These are phyloP conservation scores for Microchrysa polita DNA, from an alignment of 2,888 invertebrate species.

Conservation along the genomic window DNA sequence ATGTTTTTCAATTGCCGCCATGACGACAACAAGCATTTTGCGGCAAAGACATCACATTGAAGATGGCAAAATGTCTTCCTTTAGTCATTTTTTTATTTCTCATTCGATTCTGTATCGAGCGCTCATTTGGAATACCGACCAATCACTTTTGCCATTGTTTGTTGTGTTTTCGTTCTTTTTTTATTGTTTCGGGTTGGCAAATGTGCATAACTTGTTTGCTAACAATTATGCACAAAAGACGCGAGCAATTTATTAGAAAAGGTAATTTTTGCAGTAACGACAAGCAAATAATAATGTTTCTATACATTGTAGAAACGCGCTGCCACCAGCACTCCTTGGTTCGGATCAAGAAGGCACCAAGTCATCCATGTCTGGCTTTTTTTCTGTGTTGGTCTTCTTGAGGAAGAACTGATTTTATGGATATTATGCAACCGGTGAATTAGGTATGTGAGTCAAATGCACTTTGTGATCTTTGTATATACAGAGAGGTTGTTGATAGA, in stretches of 20 bases:
- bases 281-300: not conserved
- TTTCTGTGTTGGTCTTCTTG: constrained; percentile 25
- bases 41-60: constrained; percentile 8
- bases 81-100: too few species aligned
- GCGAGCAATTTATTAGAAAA: constrained; percentile 3
- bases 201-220: constrained; percentile 16
- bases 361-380: not conserved
- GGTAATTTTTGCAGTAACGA: not conserved
- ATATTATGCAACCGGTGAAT: constrained; percentile 6
- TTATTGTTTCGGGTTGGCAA: not conserved
- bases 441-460: not conserved
- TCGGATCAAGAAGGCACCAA: too few species aligned
- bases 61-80: constrained; percentile 16
- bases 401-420: constrained; percentile 31
- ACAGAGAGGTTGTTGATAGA: not conserved
- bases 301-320: too few species aligned
- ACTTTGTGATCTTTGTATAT: not conserved
- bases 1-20: constrained; percentile 1
- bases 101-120: too few species aligned
- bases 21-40: constrained; percentile 19
- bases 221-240: constrained; percentile 31
- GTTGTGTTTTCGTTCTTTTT: constrained; percentile 4
- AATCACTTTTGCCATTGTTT: constrained; percentile 3
- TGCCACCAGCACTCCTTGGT: not conserved
- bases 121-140: too few species aligned